These are phyloP conservation scores for Apis laboriosa DNA, from an alignment of 1,140 invertebrate species.

Conservation along the genomic window DNA sequence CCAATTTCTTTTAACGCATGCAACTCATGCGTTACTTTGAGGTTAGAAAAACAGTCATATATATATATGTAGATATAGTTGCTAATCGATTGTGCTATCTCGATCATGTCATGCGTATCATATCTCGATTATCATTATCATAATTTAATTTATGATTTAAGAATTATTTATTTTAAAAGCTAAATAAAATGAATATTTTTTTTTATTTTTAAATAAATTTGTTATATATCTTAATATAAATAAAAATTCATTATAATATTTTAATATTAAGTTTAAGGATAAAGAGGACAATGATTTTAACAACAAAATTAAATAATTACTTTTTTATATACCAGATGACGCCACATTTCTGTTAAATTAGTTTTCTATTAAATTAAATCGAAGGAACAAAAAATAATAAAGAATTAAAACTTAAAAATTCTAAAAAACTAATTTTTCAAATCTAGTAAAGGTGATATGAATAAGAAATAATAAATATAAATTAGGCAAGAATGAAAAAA, in stretches of 20 bases:
- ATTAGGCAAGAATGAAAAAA: neutral
- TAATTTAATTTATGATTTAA: neutral
- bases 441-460: too few relatives aligned
- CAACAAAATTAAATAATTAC: neutral
- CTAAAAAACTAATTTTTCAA: too few relatives aligned
- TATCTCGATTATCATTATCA: neutral
- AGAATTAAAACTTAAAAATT: neutral
- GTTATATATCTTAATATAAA: neutral
- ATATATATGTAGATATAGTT: neutral
- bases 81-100: constrained; percentile 22
- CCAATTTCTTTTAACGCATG: neutral
- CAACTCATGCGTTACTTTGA: constrained; percentile 24
- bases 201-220: neutral
- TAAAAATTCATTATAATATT: too few relatives aligned
- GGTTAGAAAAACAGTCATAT: constrained; percentile 16
- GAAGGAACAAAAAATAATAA: neutral
- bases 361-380: neutral
- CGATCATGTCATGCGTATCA: neutral
- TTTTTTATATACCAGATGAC: neutral
- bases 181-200: neutral
- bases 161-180: neutral
- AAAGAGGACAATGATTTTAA: neutral
- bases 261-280: neutral
- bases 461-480: neutral
- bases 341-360: neutral